Percentiles rank a stretch among this genome's conserved stretches.
phyloP scores from a whole-genome alignment of 2,113 vertebrate genomes.

The Pelodiscus sinensis region DNA sequence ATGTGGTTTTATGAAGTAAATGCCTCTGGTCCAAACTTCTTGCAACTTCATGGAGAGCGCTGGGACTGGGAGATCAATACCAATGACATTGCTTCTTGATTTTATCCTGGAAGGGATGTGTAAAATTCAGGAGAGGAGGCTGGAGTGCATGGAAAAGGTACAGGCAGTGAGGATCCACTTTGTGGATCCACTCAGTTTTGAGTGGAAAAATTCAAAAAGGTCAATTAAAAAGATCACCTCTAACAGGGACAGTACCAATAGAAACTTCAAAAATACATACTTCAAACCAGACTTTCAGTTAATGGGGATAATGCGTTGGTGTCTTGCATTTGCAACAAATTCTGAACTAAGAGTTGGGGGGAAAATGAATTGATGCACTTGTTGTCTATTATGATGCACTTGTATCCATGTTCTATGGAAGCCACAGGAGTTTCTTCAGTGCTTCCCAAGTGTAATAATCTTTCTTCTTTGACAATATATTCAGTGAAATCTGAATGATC shows the following conservation, averaged over 20 bases:
- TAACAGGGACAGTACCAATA: not conserved
- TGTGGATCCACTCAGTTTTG: not conserved
- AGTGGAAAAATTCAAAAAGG: not conserved
- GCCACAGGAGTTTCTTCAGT: not conserved
- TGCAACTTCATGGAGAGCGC: not conserved
- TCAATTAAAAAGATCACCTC: not conserved
- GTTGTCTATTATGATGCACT: not conserved
- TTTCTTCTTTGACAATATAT: not conserved
- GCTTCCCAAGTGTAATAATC: not conserved
- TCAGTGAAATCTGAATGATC: not conserved
- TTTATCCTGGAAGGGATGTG: not conserved
- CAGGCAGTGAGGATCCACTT: not conserved
- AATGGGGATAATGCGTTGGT: not conserved
- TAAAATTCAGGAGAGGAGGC: not conserved
- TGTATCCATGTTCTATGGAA: not conserved
- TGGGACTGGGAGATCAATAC: not conserved
- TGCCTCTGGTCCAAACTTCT: not conserved
- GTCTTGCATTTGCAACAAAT: conserved; percentile 3
- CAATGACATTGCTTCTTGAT: not conserved
- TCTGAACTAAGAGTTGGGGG: not conserved
- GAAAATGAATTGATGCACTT: not conserved
- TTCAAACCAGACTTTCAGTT: not conserved
- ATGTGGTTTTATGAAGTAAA: not conserved
- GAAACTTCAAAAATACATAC: not conserved
- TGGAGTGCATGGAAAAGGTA: not conserved